Evolutionary conservation across 1,140 invertebrate species (phyloP).

Genomic region (Scaptomyza graminum): DNA sequence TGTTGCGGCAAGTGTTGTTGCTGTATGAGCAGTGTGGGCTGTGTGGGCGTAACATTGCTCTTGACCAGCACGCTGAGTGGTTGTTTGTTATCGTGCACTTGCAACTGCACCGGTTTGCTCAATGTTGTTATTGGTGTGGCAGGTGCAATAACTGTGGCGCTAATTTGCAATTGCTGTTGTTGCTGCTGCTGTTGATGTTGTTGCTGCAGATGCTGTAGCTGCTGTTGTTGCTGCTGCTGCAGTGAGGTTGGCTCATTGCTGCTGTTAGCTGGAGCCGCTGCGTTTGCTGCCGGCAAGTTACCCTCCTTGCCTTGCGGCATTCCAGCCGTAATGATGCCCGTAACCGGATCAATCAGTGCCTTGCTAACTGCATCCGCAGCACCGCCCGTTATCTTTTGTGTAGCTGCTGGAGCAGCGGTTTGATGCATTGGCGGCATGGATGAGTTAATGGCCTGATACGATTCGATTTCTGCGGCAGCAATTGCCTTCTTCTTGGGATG

Average conservation of each 20-base stretch:
- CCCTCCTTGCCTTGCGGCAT: slow-evolving; percentile 88
- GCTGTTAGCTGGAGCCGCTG: slow-evolving; percentile 64
- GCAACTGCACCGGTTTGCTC: slow-evolving; percentile 59
- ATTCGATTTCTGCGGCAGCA: slow-evolving; percentile 78
- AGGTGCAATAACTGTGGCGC: slow-evolving; percentile 52
- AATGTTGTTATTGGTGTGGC: slow-evolving; percentile 61
- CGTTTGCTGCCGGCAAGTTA: slow-evolving; percentile 71
- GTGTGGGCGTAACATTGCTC: slow-evolving; percentile 47
- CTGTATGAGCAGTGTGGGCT: slow-evolving; percentile 57
- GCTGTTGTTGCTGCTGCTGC: slow-evolving; percentile 48
- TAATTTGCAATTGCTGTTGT: slow-evolving; percentile 48
- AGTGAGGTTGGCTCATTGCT: slow-evolving; percentile 38
- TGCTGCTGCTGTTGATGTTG: slow-evolving; percentile 36
- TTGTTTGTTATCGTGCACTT: slow-evolving; percentile 65
- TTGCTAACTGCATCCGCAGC: slow-evolving; percentile 77
- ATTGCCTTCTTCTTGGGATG: slow-evolving; percentile 82
- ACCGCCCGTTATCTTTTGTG: slow-evolving; percentile 77
- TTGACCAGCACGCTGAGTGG: slow-evolving; percentile 73
- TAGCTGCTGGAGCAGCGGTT: slow-evolving; percentile 68
- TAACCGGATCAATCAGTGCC: slow-evolving; percentile 89
- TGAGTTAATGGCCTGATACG: slow-evolving; percentile 65
- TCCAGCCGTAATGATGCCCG: slow-evolving; percentile 89
- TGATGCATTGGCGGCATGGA: slow-evolving; percentile 74
- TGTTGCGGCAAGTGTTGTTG: slow-evolving; percentile 36
- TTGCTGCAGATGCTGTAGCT: slow-evolving; percentile 36